These are phyloP conservation scores for Litoditis marina DNA, from an alignment of 2,888 invertebrate species.

Conservation along the genomic window DNA sequence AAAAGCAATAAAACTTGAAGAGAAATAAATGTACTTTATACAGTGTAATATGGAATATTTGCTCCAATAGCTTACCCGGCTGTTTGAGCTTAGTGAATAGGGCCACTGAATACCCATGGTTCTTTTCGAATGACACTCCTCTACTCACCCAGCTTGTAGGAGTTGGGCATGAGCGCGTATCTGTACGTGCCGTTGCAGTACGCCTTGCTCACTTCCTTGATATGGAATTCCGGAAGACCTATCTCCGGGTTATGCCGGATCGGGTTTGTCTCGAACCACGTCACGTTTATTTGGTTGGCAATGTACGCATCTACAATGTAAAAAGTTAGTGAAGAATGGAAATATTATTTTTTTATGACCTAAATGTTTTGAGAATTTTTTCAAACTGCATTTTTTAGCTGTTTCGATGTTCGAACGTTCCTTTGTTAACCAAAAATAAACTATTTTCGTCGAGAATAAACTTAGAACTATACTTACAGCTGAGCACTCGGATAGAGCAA, in stretches of 20 bases:
- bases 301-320: conserved; percentile 54
- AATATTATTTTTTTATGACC: too few species aligned
- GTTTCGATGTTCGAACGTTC: too few species aligned
- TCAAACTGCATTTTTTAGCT: too few species aligned
- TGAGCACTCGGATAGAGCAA: conserved; percentile 52
- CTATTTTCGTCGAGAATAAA: neutral
- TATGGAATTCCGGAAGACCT: conserved; percentile 55
- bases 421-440: too few species aligned
- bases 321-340: neutral
- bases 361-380: too few species aligned
- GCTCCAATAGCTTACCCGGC: too few species aligned
- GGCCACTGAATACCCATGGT: too few species aligned
- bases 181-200: conserved; percentile 52
- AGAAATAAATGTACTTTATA: too few species aligned
- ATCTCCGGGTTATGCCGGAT: conserved; percentile 57
- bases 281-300: conserved; percentile 57
- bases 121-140: too few species aligned
- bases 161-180: conserved; percentile 52
- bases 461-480: conserved; percentile 37
- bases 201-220: conserved; percentile 37
- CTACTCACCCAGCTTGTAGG: conserved; percentile 44
- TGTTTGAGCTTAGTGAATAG: too few species aligned
- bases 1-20: too few species aligned
- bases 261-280: conserved; percentile 55
- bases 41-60: too few species aligned